Evolutionary conservation across 2,113 vertebrate genomes (phyloP).

Genomic region (Oenanthe oenanthe): DNA sequence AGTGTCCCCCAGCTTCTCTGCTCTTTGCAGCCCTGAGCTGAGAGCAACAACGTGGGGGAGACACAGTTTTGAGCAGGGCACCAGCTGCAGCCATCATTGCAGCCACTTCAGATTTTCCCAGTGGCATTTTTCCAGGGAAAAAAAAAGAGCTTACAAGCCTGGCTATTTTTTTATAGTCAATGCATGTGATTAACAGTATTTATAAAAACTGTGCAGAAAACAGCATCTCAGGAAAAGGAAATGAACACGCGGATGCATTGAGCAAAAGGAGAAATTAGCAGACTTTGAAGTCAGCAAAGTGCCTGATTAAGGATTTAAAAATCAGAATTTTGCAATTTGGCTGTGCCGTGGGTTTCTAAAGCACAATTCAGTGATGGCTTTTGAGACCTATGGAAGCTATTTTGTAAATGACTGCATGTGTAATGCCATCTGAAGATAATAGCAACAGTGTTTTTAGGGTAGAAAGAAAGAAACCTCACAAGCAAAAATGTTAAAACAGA

Average conservation of each 20-base stretch:
- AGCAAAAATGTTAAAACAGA: neutral
- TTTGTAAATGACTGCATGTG: neutral
- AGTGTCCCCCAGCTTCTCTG: neutral
- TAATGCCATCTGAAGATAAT: neutral
- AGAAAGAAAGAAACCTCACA: neutral
- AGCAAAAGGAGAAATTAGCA: conserved; percentile 51
- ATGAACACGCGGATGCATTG: conserved; percentile 48
- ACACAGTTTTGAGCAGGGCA: neutral
- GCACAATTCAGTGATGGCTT: neutral
- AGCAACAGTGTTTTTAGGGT: neutral
- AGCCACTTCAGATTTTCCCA: conserved; percentile 36
- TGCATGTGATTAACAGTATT: conserved; percentile 60
- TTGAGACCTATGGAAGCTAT: conserved; percentile 14
- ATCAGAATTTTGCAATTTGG: neutral
- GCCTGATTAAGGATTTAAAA: conserved; percentile 50
- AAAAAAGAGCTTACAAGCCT: neutral
- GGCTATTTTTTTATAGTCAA: conserved; percentile 32
- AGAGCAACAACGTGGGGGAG: neutral
- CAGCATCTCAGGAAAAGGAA: conserved; percentile 56
- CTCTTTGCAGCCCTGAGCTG: neutral
- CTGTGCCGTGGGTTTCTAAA: neutral
- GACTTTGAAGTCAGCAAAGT: conserved; percentile 51
- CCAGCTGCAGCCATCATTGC: conserved; percentile 10
- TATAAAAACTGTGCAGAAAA: conserved; percentile 56
- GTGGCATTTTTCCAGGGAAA: conserved; percentile 32